Percentiles rank a stretch among this genome's conserved stretches.
phyloP scores from a whole-genome alignment of 2,888 invertebrate species.

The Clusia tigrina region DNA sequence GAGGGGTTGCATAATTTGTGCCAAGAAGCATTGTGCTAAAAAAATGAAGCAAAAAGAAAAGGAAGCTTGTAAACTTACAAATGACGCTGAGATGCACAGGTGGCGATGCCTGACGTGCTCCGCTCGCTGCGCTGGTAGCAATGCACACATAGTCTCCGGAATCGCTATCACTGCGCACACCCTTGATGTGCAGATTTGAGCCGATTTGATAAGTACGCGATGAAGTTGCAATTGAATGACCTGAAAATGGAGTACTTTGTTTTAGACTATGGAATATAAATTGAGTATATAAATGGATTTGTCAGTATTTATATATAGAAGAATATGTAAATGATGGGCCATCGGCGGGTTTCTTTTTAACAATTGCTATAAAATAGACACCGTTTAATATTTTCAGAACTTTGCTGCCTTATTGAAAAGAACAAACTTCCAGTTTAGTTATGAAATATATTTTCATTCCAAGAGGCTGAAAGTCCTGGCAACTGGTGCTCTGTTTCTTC shows the following conservation, averaged over 20 bases:
- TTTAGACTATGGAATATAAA: no score
- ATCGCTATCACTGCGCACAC: conserved; percentile 57
- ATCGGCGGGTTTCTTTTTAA: no score
- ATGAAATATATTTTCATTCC: no score
- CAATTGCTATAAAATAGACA: no score
- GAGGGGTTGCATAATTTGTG: conserved; percentile 12
- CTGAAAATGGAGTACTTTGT: conserved; percentile 45
- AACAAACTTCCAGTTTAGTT: no score
- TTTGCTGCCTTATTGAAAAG: no score
- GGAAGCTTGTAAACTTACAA: conserved; percentile 50
- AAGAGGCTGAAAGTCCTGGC: no score
- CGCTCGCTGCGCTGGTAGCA: conserved; percentile 61
- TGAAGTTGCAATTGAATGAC: conserved; percentile 57
- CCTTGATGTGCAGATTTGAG: conserved; percentile 61
- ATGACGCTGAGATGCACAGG: conserved; percentile 62
- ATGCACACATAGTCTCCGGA: conserved; percentile 63
- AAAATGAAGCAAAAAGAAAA: conserved; percentile 10
- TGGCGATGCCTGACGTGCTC: conserved; percentile 64
- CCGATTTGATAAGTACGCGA: conserved; percentile 59
- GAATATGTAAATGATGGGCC: no score
- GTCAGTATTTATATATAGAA: no score
- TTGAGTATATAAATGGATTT: no score
- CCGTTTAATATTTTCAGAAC: no score
- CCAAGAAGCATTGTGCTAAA: conserved; percentile 16
- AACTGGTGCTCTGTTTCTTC: no score